Evolutionary conservation across 2,888 invertebrate genomes (phyloP), one percentile per base, ranked within the genome.

Genomic region (Drosophila trichaetosa): DNA sequence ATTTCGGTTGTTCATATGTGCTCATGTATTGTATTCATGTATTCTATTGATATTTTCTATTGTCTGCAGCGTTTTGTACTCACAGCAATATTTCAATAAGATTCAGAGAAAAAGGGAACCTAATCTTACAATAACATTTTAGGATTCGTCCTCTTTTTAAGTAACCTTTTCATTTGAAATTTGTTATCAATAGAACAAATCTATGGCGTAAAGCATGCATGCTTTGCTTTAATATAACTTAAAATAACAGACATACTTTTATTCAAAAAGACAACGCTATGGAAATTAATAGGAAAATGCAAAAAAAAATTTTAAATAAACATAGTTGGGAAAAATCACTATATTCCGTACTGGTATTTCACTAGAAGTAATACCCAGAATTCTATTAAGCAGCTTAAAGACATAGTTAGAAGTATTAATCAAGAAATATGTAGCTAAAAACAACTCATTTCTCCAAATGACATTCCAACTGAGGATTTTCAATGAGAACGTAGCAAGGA

Each of bases 111-210:
- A 86, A 68, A 64, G 69, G 71, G 84, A 72, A 65, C 73, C 60
- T 76, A 82, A 79, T 73, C 84, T 76, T 75, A 88, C 77, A 90
- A 87, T 77, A 89, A 72, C 83, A 83, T 73, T 78, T 80, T 73
- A 68, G 52, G 68, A 75, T 70, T 79, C 70, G 79, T 81, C 76
- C 73, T 90, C 76, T 69, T 81, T 89, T 87, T 77, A 69, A 85
- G 83, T 76, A 81, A 76, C 69, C 71, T 79, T 89, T 82, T 80
- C 72, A 65, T 69, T 71, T 69, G 83, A 79, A 88, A 66, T 76
- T 89, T 85, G 75, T 85, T 86, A 86, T 86, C 86, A 76, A 79
- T 84, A 67, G 75, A 64, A 18, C 52, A 69, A 49, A 79, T 84
- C 78, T 69, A 63, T 78, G 16, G 48, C 68, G 59, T 54, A 66